Percentiles rank a stretch among this genome's conserved stretches.
phyloP scores from a whole-genome alignment of 2,888 invertebrate genomes.

The Heteropelma amictum region DNA sequence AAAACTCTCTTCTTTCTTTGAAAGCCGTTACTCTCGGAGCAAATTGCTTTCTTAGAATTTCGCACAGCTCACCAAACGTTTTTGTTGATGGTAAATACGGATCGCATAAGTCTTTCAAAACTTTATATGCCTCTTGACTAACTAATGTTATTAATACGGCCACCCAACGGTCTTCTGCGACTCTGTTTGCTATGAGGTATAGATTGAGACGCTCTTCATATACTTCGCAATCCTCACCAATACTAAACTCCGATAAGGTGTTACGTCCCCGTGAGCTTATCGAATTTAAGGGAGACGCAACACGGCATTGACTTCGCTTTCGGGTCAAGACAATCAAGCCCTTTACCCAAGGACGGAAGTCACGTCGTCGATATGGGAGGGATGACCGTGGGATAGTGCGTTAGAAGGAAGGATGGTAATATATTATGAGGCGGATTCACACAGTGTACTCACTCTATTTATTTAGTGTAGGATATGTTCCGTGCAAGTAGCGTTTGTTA shows the following conservation, averaged over 20 bases:
- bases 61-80: conserved; percentile 50
- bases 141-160: conserved; percentile 58
- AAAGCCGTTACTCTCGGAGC: conserved; percentile 48
- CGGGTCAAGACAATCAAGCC: too few relatives aligned
- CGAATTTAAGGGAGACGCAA: too few relatives aligned
- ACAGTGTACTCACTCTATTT: too few relatives aligned
- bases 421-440: too few relatives aligned
- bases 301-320: too few relatives aligned
- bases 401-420: too few relatives aligned
- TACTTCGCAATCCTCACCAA: conserved; percentile 54
- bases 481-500: too few relatives aligned
- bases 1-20: conserved; percentile 56
- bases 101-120: conserved; percentile 56
- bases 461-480: too few relatives aligned
- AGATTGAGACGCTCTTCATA: conserved; percentile 55
- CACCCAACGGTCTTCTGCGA: conserved; percentile 54
- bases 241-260: conserved; percentile 41
- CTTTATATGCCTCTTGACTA: conserved; percentile 55
- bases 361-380: too few relatives aligned
- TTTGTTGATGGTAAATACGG: conserved; percentile 57
- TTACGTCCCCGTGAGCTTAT: too few relatives aligned
- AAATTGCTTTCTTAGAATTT: conserved; percentile 52
- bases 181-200: conserved; percentile 57
- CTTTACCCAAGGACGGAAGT: too few relatives aligned
- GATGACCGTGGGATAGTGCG: too few relatives aligned